These are phyloP conservation scores for Homarus gammarus DNA, from an alignment of 2,888 invertebrate genomes.

Conservation along the genomic window DNA sequence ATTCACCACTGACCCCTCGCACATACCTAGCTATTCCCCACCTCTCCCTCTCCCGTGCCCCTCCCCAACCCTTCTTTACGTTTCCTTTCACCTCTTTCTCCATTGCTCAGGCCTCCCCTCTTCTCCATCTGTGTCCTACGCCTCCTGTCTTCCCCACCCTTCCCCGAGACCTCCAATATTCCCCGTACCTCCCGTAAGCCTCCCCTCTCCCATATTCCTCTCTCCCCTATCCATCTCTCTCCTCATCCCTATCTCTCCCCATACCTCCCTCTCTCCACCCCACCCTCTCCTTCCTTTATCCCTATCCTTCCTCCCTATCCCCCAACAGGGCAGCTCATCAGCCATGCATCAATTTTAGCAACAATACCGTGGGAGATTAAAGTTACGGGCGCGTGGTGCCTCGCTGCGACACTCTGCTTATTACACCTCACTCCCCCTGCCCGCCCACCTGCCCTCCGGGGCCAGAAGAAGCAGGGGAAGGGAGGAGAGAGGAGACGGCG, in stretches of 20 bases:
- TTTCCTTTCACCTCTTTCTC: no score
- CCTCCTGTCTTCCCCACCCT: no score
- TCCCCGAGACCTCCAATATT: no score
- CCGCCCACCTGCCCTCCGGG: background rate
- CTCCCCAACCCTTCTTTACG: no score
- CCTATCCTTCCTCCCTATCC: background rate
- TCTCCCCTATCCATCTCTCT: conserved; percentile 19
- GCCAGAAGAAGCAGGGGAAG: no score
- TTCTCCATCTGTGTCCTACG: no score
- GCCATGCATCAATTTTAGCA: background rate
- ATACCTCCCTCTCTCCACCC: background rate
- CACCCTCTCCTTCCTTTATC: background rate
- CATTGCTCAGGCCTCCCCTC: no score
- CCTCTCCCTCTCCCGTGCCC: no score
- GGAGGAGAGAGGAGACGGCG: background rate
- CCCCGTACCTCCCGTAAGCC: no score
- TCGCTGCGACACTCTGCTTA: background rate
- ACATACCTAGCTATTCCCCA: no score
- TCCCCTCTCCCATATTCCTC: background rate
- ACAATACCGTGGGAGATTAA: conserved; percentile 4
- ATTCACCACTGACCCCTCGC: no score
- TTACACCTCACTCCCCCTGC: background rate
- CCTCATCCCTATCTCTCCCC: conserved; percentile 5
- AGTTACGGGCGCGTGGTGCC: background rate
- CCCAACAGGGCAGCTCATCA: background rate